Evolutionary conservation across 2,797 vertebrate species (phyloP).

Genomic region (Delichon dasypus): DNA sequence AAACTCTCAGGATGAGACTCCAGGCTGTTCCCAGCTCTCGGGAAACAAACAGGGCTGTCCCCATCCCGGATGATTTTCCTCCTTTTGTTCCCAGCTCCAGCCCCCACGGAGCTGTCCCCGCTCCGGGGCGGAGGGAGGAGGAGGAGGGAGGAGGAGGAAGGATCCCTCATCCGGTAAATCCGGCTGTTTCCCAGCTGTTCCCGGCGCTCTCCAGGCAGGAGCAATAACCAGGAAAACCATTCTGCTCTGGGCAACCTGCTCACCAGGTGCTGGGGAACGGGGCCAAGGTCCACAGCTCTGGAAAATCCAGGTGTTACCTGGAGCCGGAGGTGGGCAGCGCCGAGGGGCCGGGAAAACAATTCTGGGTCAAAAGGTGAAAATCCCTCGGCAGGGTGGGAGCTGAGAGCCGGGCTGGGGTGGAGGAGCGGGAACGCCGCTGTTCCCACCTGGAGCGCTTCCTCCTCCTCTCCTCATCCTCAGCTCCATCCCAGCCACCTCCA

Average conservation of each 20-base stretch:
- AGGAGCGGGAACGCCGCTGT: fast-evolving
- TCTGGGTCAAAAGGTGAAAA: background rate
- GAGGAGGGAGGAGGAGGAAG: slow-evolving; percentile 24
- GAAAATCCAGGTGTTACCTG: fast-evolving
- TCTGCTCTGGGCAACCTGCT: background rate
- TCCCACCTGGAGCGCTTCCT: background rate
- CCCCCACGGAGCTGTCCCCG: background rate
- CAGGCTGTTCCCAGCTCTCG: background rate
- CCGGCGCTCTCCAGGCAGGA: background rate
- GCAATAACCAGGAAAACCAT: background rate
- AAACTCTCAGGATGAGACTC: background rate
- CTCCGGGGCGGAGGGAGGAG: background rate
- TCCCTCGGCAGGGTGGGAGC: background rate
- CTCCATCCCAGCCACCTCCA: background rate
- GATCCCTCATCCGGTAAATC: background rate
- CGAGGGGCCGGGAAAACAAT: fast-evolving
- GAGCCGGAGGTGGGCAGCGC: background rate
- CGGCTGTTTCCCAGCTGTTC: slow-evolving; percentile 17
- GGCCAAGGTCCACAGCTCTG: background rate
- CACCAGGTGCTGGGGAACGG: background rate
- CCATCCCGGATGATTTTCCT: background rate
- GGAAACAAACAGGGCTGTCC: background rate
- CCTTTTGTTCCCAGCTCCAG: slow-evolving; percentile 3
- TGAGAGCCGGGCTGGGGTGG: background rate
- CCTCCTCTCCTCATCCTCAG: background rate